Conservation (phyloP, 2,797 vertebrate genomes). For the Neosilurus mollespiculum region DNA sequence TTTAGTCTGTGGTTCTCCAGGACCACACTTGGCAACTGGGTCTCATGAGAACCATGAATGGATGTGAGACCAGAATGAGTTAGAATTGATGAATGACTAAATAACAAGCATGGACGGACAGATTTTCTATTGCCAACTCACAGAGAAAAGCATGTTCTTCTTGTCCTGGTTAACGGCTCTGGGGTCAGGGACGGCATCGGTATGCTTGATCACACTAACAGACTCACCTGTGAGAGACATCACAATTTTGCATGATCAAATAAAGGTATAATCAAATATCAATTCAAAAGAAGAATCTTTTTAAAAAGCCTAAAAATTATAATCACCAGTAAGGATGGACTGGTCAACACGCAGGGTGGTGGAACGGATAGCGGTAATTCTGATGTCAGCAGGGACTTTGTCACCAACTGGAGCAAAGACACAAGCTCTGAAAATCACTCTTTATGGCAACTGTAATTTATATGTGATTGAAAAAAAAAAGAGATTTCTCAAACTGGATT, state of each 20-base stretch:
- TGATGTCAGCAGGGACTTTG: constrained; percentile 84
- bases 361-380: constrained; percentile 76
- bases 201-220: constrained; percentile 96
- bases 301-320: not conserved
- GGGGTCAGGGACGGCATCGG: constrained; percentile 83
- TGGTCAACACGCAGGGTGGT: constrained; percentile 83
- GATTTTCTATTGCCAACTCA: constrained; percentile 64
- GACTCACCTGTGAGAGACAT: constrained; percentile 82
- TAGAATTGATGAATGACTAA: not conserved
- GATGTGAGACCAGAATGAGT: not conserved
- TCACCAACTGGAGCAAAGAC: constrained; percentile 74
- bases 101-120: not conserved
- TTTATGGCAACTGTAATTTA: not conserved
- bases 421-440: not conserved
- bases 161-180: constrained; percentile 98
- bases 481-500: not conserved
- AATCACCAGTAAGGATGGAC: constrained; percentile 86
- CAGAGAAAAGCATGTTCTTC: constrained; percentile 98
- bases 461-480: not conserved
- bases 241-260: not conserved
- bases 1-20: not conserved
- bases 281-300: not conserved
- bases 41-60: not conserved
- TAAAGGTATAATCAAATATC: not conserved
- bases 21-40: not conserved